phyloP scores from a whole-genome alignment of 2,113 vertebrate species.

The Lasiurus cinereus region DNA sequence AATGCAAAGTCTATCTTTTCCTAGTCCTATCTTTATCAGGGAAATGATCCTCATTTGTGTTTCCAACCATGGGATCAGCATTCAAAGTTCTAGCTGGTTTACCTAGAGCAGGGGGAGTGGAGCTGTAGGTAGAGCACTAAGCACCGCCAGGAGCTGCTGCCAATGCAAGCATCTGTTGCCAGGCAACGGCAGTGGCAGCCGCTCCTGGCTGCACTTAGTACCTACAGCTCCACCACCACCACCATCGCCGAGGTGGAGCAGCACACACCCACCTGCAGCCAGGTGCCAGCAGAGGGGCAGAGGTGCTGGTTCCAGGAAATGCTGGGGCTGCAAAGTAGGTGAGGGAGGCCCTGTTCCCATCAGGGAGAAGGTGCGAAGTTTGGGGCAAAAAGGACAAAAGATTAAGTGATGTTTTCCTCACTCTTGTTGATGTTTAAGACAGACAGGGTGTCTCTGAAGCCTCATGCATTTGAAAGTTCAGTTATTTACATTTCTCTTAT shows the following conservation, averaged over 20 bases:
- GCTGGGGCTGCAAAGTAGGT: background rate
- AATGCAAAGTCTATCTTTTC: background rate
- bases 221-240: too few species aligned
- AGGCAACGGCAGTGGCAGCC: conserved; percentile 41
- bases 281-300: background rate
- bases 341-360: background rate
- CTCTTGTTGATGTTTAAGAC: background rate
- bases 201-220: too few species aligned
- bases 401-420: too few species aligned
- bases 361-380: background rate
- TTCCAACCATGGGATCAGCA: conserved; percentile 43
- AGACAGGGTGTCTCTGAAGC: background rate
- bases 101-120: background rate
- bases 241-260: background rate
- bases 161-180: conserved; percentile 35
- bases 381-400: background rate
- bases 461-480: background rate
- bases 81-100: background rate
- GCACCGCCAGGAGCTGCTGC: background rate
- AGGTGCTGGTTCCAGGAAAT: background rate
- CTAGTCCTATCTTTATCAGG: background rate
- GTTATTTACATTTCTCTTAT: conserved; percentile 40
- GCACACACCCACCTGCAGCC: background rate
- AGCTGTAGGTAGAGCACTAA: background rate
- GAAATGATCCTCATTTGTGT: background rate